Base-by-base conservation (phyloP, 2,113 vertebrate species). In the Lathamus discolor region DNA sequence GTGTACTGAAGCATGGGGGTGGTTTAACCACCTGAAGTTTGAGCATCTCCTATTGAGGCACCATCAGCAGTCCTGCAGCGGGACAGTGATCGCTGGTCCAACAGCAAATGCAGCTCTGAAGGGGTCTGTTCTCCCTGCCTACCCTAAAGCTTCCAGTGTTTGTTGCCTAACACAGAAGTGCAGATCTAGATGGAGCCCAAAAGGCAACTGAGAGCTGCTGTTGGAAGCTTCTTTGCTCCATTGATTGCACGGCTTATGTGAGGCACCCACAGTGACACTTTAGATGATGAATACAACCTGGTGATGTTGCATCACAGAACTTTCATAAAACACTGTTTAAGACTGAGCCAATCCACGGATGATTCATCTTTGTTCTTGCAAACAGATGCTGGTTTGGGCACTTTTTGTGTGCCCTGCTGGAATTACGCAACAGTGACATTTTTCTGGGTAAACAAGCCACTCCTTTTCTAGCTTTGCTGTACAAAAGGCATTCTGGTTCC, bases 281-380 rank as follows among this genome's bases (percentile, higher is more conserved):
- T 10, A 10, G 54, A 27, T n/a, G 72, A 39, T 52, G 82, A 25
- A 44, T 68, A 19, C 89, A 86, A 29, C 83, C 76, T 69, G 52
- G 41, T 28, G 24, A 31, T 77, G 86, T 93, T 96, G 67, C 93
- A 49, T 86, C 93, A 96, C 72, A 88, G 72, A 83, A 46, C 90
- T 92, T 91, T 70, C 49, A 92, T 80, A 54, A 83, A 92, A 59
- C 68, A 27, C 80, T 83, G 57, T 48, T 80, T 69, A 66, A 74
- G 80, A 57, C 52, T n/a, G 62, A 93, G 70, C 85, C 86, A 79
- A 5, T 72, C 67, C 70, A 64, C 57, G 31, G n/a, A 23, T 95
- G 92, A 94, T 94, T 96, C 92, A 96, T 90, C 83, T 77, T 80
- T 83, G 67, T 68, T 95, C 80, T 51, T 86, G 68, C 93, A 92